phyloP scores from a whole-genome alignment of 2,888 invertebrate species.

The Daptonema setosum region DNA sequence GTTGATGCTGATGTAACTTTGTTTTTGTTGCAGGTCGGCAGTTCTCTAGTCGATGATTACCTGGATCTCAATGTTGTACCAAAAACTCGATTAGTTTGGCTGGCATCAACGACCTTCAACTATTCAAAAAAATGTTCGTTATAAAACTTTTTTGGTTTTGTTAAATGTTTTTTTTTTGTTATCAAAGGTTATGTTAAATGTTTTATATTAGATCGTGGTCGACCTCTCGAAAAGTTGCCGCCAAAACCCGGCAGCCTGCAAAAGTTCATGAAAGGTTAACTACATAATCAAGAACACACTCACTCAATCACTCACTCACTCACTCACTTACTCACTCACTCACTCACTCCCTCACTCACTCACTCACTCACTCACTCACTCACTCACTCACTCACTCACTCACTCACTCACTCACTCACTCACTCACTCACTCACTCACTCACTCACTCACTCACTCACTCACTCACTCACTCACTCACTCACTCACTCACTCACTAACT shows the following conservation, averaged over 20 bases:
- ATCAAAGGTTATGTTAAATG: neutral
- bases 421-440: too few species aligned
- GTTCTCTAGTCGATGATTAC: neutral
- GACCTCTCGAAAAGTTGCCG: neutral
- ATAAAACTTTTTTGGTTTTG: neutral
- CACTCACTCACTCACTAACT: too few species aligned
- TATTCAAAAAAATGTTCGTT: neutral
- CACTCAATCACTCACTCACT: too few species aligned
- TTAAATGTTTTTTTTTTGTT: neutral
- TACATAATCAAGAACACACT: too few species aligned
- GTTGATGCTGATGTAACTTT: too few species aligned
- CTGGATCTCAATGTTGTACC: neutral
- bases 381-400: too few species aligned
- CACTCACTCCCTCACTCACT: too few species aligned
- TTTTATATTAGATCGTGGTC: neutral
- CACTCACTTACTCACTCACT: too few species aligned
- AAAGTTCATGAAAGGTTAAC: neutral
- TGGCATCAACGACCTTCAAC: neutral
- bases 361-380: too few species aligned
- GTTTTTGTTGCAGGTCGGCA: neutral
- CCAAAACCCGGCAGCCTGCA: neutral
- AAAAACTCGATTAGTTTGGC: neutral
- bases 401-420: too few species aligned
- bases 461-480: too few species aligned
- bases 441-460: too few species aligned